Percentiles rank a stretch among this genome's conserved stretches.
Evolutionary conservation across 2,888 invertebrate genomes (phyloP).

Genomic region (Diaphora mendica): DNA sequence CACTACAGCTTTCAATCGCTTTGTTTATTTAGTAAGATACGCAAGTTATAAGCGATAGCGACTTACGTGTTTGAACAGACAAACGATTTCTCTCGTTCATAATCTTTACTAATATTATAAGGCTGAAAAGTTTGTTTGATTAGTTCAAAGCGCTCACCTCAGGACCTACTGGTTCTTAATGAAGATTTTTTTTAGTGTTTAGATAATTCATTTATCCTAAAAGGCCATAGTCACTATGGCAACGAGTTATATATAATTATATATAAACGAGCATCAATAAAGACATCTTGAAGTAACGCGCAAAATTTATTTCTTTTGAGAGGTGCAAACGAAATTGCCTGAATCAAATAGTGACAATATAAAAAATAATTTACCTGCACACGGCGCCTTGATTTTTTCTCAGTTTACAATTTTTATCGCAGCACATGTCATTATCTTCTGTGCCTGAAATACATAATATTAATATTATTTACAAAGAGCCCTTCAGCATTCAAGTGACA

Average conservation of each 20-base stretch:
- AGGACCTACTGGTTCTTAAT: too few relatives aligned
- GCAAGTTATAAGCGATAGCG: background rate
- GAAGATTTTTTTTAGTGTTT: too few relatives aligned
- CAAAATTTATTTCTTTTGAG: too few relatives aligned
- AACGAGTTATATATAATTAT: too few relatives aligned
- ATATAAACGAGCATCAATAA: too few relatives aligned
- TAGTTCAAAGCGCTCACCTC: too few relatives aligned
- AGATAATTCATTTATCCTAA: too few relatives aligned
- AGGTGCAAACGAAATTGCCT: background rate
- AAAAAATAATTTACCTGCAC: slow-evolving; percentile 88
- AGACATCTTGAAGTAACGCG: background rate
- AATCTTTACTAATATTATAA: background rate
- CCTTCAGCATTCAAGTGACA: background rate
- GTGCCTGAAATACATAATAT: slow-evolving; percentile 81
- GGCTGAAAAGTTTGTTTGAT: too few relatives aligned
- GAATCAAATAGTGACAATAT: background rate
- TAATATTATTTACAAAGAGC: background rate
- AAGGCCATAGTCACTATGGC: too few relatives aligned
- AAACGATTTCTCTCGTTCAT: background rate
- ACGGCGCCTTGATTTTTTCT: slow-evolving; percentile 93
- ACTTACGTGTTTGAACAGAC: background rate
- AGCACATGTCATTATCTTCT: slow-evolving; percentile 97
- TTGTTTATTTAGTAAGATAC: background rate
- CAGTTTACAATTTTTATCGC: slow-evolving; percentile 96
- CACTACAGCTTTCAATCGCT: background rate